Percentiles rank a stretch among this genome's conserved stretches.
phyloP scores from a whole-genome alignment of 2,797 vertebrate species.

The Takifugu ocellatus region DNA sequence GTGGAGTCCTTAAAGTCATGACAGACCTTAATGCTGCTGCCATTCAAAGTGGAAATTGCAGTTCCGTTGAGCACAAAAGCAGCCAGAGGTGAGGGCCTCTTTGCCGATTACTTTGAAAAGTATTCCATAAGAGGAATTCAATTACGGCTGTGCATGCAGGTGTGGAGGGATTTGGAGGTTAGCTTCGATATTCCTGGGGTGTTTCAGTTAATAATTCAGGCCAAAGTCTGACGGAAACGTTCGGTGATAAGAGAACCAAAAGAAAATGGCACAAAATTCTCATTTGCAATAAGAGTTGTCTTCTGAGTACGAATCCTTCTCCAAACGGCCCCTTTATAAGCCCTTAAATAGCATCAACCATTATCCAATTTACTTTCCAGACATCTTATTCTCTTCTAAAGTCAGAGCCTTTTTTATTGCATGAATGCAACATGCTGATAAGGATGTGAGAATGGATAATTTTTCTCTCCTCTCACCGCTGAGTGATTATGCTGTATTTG shows the following conservation, averaged over 20 bases:
- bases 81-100: too few relatives aligned
- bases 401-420: slow-evolving; percentile 10
- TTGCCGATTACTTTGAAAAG: too few relatives aligned
- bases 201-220: slow-evolving; percentile 35
- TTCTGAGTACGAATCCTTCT: slow-evolving; percentile 20
- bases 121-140: slow-evolving; percentile 46
- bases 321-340: slow-evolving; percentile 22
- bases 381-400: slow-evolving; percentile 24
- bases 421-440: slow-evolving; percentile 15
- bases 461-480: too few relatives aligned
- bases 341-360: slow-evolving; percentile 15
- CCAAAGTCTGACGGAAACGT: slow-evolving; percentile 36
- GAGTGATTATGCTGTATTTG: slow-evolving; percentile 25
- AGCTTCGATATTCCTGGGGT: slow-evolving; percentile 35
- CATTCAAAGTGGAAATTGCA: slow-evolving; percentile 62
- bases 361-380: slow-evolving; percentile 31
- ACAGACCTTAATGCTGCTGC: slow-evolving; percentile 22
- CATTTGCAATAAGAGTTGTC: slow-evolving; percentile 5
- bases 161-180: slow-evolving; percentile 60
- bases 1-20: too few relatives aligned
- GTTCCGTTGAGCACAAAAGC: slow-evolving; percentile 1
- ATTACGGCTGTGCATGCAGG: slow-evolving; percentile 55
- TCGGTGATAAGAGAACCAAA: slow-evolving; percentile 58
- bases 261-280: slow-evolving; percentile 25
- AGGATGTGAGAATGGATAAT: slow-evolving; percentile 10